Evolutionary conservation across 2,888 invertebrate species (phyloP), one percentile per base, ranked within the genome.

Genomic region (Helleia helle): DNA sequence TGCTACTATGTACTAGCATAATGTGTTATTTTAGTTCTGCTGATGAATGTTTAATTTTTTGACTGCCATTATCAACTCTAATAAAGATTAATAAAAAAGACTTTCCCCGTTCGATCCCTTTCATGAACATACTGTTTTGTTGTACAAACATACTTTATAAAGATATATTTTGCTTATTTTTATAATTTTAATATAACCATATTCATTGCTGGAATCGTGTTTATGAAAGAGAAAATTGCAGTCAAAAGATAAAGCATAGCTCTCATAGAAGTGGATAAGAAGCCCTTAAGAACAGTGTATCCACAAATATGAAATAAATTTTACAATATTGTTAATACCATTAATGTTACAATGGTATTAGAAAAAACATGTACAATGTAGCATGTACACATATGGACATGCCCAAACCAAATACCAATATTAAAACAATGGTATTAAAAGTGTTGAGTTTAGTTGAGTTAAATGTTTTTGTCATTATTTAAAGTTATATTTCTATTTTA

Each of bases 401-500:
- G 12, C 15, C 12, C 17, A 12, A 31, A 34, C 3, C 5, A 5
- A 34, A 34, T 34, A 17, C 18, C 18, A 18, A 34, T 12, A 12
- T n/a, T 22, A 8, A 22, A 22, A 12, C 34, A 11, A 22, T 34
- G 34, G 18, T 18, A 13, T 34, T 34, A 8, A n/a, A n/a, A 12
- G 34, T 22, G 11, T 18, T 34, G 7, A 11, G n/a, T 34, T 34
- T 22, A 7, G 22, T 18, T 22, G 11, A 18, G 8, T 8, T 5
- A n/a, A 28, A 29, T 28, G 24, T 34, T 17, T 22, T 12, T 27
- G 8, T 5, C 6, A 5, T 22, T 9, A 37, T 7, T 37, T 25
- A 5, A 13, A 25, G 9, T 14, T 5, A 34, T 38, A 9, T 30
- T 30, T 26, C 38, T 47, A 50, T 50, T 55, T 44, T 54, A 56